Base-by-base conservation (phyloP, 2,888 invertebrate species). In the Aleiodes testaceus region DNA sequence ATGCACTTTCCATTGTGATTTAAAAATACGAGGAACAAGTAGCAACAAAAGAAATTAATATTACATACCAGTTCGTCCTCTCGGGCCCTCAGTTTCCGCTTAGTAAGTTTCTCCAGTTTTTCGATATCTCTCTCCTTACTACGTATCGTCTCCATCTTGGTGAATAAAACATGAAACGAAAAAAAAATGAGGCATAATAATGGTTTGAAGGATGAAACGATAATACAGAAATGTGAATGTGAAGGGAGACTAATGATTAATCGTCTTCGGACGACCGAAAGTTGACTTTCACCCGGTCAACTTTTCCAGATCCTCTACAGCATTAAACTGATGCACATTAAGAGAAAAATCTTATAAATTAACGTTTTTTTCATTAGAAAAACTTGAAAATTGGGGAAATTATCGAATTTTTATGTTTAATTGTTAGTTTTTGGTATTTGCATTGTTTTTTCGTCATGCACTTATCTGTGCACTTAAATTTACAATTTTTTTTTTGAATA, bases 81-180 rank as follows among this genome's bases (percentile, higher is more conserved):
- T 53, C 75, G 77, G 3, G 78, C 63, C 63, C 78, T 75, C 16
- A 77, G 72, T 71, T 81, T 83, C 67, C 79, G 72, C 67, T 77
- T 76, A 14, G 78, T 74, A 52, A 81, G 73, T 76, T 80, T 83
- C 77, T 81, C 81, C 73, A 84, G 73, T 73, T 79, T 81, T 70
- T 82, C 82, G 74, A 84, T 82, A 73, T 81, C 82, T 16, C 80
- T 78, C 63, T 73, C 79, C 69, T 84, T 84, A 66, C 77, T 79
- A 69, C 81, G 80, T 74, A 84, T 79, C 77, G 82, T 83, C 70
- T 82, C 83, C 79, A 83, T 82, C 84, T 84, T 78, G 74, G 78
- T 65, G 18, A 67, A 72, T 18, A 42, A 65, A 42, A 22, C 30
- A 55, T 69, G 47, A 66, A 22, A 53, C 11, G 6, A 64, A 55